These are phyloP conservation scores for Lacerta viridis DNA, from an alignment of 2,797 vertebrate genomes.

Conservation along the genomic window DNA sequence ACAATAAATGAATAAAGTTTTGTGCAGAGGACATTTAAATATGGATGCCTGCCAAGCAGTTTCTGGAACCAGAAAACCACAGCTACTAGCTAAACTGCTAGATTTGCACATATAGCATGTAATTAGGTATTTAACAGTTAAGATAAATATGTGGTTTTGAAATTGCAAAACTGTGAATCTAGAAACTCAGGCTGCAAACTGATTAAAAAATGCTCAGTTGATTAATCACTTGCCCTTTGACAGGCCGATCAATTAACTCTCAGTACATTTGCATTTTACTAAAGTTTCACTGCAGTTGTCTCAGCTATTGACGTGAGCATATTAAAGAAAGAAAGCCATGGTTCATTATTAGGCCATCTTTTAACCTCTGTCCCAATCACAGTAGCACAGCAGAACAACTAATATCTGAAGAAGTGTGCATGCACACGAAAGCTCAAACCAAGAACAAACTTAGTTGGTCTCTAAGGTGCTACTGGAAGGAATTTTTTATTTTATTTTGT, in stretches of 20 bases:
- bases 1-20: conserved; percentile 60
- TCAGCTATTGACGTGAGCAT: not conserved
- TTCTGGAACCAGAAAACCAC: conserved; percentile 52
- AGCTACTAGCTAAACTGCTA: conserved; percentile 42
- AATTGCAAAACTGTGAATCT: conserved; percentile 16
- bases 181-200: not conserved
- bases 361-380: not conserved
- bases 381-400: too few relatives aligned
- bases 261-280: not conserved
- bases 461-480: too few relatives aligned
- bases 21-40: conserved; percentile 54
- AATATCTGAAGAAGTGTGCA: too few relatives aligned
- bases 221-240: not conserved
- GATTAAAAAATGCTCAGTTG: not conserved
- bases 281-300: not conserved
- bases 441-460: too few relatives aligned
- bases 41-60: conserved; percentile 39
- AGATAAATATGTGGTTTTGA: conserved; percentile 2
- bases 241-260: not conserved
- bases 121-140: conserved; percentile 38
- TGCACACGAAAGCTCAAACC: too few relatives aligned
- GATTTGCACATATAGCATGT: conserved; percentile 39
- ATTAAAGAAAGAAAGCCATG: not conserved
- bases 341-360: not conserved
- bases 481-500: too few relatives aligned